Evolutionary conservation across 2,888 invertebrate genomes (phyloP), one percentile per base, ranked within the genome.

Genomic region (Oscheius sp.): DNA sequence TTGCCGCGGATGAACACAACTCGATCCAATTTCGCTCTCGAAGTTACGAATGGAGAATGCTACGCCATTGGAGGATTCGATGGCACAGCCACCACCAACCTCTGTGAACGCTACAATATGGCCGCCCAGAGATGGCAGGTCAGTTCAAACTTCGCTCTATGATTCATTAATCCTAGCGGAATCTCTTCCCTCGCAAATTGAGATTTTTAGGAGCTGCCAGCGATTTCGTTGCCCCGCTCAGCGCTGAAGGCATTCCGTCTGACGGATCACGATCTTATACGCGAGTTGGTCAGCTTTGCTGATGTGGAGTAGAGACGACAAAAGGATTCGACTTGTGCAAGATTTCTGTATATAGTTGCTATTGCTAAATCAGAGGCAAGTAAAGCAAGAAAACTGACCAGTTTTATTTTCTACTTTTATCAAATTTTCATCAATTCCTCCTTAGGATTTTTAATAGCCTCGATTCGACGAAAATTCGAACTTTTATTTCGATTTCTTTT

Each of bases 21-120:
- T 15, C 20, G 69, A 50, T 69, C 69, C 3, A 69, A 69, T 25
- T 69, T 42, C 33, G 50, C 52, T 8, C 27, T 64, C 29, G 53
- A 45, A 37, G 1, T n/a, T 8, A 17, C 64, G 42, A 48, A 69
- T 8, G 53, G 55, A 6, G n/a, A 53, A 20, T 37, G 74, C 12
- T 74, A 78, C 45, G 75, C 71, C 27, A 75, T 73, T 12, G 78
- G 75, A 12, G 78, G 78, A 37, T 78, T 75, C 45, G 75, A 77
- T 50, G 77, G 77, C n/a, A 20, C 15, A 10, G 2, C 48, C 6
- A 68, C 68, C 10, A 68, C 68, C 27, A 29, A 33, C 27, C 10
- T 15, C 8, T 27, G 34, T 8, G 68, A 68, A 34, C 8, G 23
- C 12, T 61, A 50, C 17, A 50, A 61, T 12, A 23, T 68, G 29